Percentiles rank a stretch among this genome's conserved stretches.
Evolutionary conservation across 2,113 vertebrate genomes (phyloP).

Genomic region (Saccopteryx bilineata): DNA sequence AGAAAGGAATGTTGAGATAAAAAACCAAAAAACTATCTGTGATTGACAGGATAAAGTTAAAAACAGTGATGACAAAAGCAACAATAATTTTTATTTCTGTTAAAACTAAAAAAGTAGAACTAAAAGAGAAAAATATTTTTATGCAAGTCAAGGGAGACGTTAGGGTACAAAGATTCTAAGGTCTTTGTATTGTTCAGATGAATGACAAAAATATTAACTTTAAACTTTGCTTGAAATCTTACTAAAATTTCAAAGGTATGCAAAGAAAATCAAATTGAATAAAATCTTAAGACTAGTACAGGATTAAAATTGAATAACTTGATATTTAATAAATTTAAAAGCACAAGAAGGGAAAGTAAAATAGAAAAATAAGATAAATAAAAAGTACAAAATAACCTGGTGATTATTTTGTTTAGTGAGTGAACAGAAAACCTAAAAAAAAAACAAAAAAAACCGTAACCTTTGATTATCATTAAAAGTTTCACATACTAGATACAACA

Average conservation of each 20-base stretch:
- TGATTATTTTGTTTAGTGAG: background rate
- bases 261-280: background rate
- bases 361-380: background rate
- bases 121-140: background rate
- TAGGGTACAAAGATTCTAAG: background rate
- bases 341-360: background rate
- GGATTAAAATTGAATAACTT: background rate
- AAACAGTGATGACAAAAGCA: background rate
- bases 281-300: background rate
- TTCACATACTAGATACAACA: background rate
- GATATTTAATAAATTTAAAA: conserved; percentile 13
- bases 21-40: background rate
- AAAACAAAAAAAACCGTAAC: background rate
- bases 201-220: background rate
- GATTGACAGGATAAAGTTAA: background rate
- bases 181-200: background rate
- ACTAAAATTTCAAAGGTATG: conserved; percentile 16
- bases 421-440: background rate
- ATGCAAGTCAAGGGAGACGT: background rate
- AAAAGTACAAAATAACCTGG: background rate
- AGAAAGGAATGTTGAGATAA: background rate
- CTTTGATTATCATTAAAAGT: background rate
- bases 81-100: background rate
- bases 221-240: background rate
- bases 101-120: background rate